Evolutionary conservation across 2,797 vertebrate species (phyloP), one percentile per base, ranked within the genome.

Genomic region (Saxicola maurus): DNA sequence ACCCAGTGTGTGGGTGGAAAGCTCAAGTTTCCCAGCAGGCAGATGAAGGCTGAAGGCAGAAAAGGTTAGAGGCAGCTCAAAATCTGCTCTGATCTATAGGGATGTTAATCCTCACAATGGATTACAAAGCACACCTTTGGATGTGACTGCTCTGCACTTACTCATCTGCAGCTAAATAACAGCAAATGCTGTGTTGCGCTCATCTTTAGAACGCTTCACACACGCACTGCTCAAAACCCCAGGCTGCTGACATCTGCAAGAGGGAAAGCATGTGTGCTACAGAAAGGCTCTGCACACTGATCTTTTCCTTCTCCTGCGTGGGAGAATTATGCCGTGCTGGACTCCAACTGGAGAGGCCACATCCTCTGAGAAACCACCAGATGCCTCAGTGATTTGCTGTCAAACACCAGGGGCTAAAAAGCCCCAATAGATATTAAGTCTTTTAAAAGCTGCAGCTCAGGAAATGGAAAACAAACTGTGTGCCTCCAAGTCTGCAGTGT

Each of bases 351-450:
- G n/a, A 79, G 62, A 48, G 62, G 56, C 73, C 65, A 30, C 18
- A 62, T 82, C 82, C 62, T 87, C 69, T 82, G 74, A 77, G 69
- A 84, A 91, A 53, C 17, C 77, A 56, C 75, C 75, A 80, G 37
- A 71, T 90, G 90, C 68, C 65, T 83, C 40, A 86, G 59, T 5
- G 35, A 90, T 86, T 84, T 86, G 85, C 85, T 94, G 78, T 66
- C 76, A 48, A 15, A 83, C 74, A 67, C 57, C 73, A 80, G 43
- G 30, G 83, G n/a, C 82, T 82, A 37, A 64, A 67, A 66, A 78
- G 38, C 51, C 65, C 66, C 66, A 68, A 71, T 13, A 73, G 45
- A 74, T 18, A 86, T 17, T 57, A 5, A 10, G 21, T 18, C 30
- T 75, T 65, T 72, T 5, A 4, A 69, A 85, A 61, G 27, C 61